Evolutionary conservation across 2,113 vertebrate genomes (phyloP).

Genomic region (Microcebus jonahi): DNA sequence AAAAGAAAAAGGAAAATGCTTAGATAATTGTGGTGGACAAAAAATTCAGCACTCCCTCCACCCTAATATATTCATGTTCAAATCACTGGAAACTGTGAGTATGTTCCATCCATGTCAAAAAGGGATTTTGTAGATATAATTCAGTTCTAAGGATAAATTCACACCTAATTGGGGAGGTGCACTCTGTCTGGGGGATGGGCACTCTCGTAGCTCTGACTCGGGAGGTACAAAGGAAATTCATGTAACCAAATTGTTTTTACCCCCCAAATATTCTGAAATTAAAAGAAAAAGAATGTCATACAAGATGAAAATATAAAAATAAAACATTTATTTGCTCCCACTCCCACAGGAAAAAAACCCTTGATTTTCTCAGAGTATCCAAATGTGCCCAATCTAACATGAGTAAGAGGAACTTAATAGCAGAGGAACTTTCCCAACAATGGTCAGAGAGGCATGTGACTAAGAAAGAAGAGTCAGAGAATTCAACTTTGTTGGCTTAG

Average conservation of each 20-base stretch:
- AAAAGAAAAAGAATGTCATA: no score
- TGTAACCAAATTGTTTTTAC: no score
- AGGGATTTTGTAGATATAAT: not conserved
- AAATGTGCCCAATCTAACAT: not conserved
- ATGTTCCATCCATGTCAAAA: not conserved
- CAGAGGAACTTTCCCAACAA: not conserved
- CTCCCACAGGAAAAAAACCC: not conserved
- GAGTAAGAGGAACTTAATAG: not conserved
- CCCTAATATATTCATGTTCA: not conserved
- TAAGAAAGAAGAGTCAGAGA: not conserved
- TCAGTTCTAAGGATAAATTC: not conserved
- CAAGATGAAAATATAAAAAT: no score
- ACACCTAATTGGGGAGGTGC: no score
- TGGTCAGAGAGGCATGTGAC: not conserved
- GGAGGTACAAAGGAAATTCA: no score
- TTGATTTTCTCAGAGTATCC: not conserved
- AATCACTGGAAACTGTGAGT: not conserved
- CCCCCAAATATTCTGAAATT: no score
- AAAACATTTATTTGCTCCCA: no score
- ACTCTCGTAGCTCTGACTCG: no score
- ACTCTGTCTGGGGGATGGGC: no score
- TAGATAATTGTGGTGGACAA: not conserved
- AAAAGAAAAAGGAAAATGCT: not conserved
- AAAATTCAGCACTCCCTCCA: not conserved
- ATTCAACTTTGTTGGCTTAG: not conserved